These are phyloP conservation scores for Rallus crepitans DNA, from an alignment of 2,797 vertebrate genomes.

Conservation along the genomic window DNA sequence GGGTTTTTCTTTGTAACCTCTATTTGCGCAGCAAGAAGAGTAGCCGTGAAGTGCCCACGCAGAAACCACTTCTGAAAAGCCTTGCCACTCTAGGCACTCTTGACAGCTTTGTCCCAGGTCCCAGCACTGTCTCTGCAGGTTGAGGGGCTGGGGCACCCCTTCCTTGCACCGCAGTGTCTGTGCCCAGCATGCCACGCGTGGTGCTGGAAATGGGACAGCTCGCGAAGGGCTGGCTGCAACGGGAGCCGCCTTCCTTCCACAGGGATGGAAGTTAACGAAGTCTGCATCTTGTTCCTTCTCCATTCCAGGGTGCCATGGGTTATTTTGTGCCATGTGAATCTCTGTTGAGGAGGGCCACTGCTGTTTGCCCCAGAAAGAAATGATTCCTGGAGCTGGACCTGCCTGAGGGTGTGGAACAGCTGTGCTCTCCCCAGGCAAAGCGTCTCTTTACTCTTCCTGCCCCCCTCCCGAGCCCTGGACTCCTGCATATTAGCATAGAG, in stretches of 20 bases:
- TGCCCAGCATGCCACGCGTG: fast-evolving
- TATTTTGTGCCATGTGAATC: too few species aligned
- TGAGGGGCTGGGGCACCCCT: not conserved
- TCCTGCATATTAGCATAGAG: not conserved
- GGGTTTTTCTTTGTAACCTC: not conserved
- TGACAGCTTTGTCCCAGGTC: too few species aligned
- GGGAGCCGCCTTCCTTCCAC: not conserved
- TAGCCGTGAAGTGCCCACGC: fast-evolving
- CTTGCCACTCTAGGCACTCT: fast-evolving
- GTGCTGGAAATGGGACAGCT: not conserved
- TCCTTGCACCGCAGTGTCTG: too few species aligned
- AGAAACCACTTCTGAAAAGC: not conserved
- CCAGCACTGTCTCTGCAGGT: not conserved
- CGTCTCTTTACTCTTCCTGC: not conserved
- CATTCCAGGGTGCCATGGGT: too few species aligned
- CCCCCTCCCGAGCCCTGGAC: fast-evolving
- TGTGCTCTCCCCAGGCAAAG: not conserved
- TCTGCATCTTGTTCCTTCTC: too few species aligned
- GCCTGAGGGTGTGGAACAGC: not conserved
- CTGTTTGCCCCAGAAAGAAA: not conserved
- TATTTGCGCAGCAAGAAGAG: not conserved
- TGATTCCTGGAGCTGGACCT: not conserved
- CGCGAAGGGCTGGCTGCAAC: fast-evolving
- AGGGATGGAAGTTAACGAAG: too few species aligned
- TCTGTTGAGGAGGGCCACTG: not conserved